Evolutionary conservation across 1,140 invertebrate genomes (phyloP).

Genomic region (Eriocheir sinensis): DNA sequence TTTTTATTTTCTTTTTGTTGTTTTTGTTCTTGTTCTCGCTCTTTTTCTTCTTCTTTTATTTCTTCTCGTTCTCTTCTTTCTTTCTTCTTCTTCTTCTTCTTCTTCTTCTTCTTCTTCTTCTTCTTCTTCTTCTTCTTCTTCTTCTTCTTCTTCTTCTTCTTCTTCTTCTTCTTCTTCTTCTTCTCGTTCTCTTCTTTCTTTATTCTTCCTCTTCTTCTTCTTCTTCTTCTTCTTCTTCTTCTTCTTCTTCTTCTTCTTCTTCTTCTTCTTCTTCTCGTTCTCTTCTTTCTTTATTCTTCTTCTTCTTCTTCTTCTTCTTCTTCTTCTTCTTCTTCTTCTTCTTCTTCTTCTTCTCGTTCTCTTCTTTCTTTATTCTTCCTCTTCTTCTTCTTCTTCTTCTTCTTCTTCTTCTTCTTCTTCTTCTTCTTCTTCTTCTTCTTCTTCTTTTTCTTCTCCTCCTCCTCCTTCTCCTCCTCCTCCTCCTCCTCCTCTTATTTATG

Average conservation of each 20-base stretch:
- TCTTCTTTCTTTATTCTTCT: neutral
- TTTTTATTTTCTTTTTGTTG: too few relatives aligned
- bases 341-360: neutral
- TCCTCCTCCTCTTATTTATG: too few relatives aligned
- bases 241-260: too few relatives aligned
- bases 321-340: neutral
- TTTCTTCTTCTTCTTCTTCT: neutral
- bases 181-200: neutral
- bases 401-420: neutral
- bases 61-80: neutral
- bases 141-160: neutral
- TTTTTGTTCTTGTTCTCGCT: too few relatives aligned
- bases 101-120: too few relatives aligned
- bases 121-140: neutral
- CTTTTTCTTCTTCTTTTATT: neutral
- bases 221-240: conserved; percentile 25
- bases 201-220: neutral
- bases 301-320: neutral
- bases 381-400: neutral
- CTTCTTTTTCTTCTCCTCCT: neutral
- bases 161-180: neutral
- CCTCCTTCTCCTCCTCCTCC: neutral
- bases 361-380: neutral
- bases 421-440: neutral
- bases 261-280: neutral